Evolutionary conservation across 2,113 vertebrate genomes (phyloP), one percentile per base, ranked within the genome.

Genomic region (Lycaon pictus): DNA sequence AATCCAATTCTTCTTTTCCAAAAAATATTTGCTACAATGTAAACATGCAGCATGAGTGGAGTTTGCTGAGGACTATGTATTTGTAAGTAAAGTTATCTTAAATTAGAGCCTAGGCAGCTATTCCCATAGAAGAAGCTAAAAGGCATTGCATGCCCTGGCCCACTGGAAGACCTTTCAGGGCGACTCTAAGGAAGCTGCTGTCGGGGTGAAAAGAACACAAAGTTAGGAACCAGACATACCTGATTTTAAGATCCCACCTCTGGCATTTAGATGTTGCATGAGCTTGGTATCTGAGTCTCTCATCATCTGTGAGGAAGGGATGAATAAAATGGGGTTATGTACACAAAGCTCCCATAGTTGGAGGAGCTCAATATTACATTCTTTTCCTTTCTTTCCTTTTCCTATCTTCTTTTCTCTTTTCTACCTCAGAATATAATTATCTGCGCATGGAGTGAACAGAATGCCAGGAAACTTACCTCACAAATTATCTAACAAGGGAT

Each of bases 381-480:
- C 43, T 88, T 71, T 95, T 11, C 29, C 12, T 43, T 43, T 43
- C 43, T 43, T 43, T 7, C 43, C 43, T 43, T 43, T 43, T 43
- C 27, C 1, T 37, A 2, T 87, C 71, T 95, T 95, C n/a, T 53
- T 74, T 93, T 89, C 19, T 88, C 16, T 76, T 71, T 65, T 23
- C 35, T 19, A 86, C 35, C 65, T 69, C 43, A 82, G 53, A 77
- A 76, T 81, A 15, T 48, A 90, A 92, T 85, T 77, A 48, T 58
- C 93, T 96, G 76, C 62, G 7, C 22, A 58, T 22, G 48, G 37
- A 95, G 9, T 19, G 13, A 25, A 58, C n/a, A 95, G 37, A 85
- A 95, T 74, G 29, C 58, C n/a, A 82, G 85, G 71, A 80, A 65
- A 87, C 74, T 82, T 69, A 58, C 11, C 62, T 97, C 72, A 97